Evolutionary conservation across 2,113 vertebrate species (phyloP).

Genomic region (Centropus unirufus): DNA sequence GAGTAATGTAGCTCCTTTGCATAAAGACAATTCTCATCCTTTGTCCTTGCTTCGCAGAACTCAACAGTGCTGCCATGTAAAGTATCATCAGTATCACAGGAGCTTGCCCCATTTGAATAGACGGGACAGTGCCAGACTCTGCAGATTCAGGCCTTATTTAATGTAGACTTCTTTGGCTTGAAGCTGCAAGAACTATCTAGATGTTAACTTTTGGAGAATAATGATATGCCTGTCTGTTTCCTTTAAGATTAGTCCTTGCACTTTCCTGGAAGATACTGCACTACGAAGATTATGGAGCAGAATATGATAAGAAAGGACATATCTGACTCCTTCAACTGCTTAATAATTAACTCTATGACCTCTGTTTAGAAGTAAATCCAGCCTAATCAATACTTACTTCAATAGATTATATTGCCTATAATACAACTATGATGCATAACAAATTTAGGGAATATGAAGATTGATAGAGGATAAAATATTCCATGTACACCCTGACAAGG

Average conservation of each 20-base stretch:
- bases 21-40: background rate
- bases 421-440: constrained; percentile 15
- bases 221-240: background rate
- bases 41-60: background rate
- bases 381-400: constrained; percentile 53
- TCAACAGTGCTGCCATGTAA: background rate
- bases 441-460: constrained; percentile 41
- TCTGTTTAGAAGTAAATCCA: constrained; percentile 33
- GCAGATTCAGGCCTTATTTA: background rate
- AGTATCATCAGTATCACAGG: background rate
- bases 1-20: background rate
- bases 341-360: constrained; percentile 43
- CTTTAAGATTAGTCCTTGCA: background rate
- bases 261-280: background rate
- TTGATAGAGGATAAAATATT: constrained; percentile 1
- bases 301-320: constrained; percentile 16
- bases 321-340: constrained; percentile 45
- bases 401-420: background rate
- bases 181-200: background rate
- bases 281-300: constrained; percentile 32
- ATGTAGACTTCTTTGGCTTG: background rate
- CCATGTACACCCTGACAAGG: background rate
- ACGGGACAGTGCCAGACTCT: background rate
- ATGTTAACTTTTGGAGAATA: background rate
- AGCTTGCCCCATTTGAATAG: background rate